These are phyloP conservation scores for Burhinus oedicnemus DNA, from an alignment of 2,113 vertebrate species.

Conservation along the genomic window DNA sequence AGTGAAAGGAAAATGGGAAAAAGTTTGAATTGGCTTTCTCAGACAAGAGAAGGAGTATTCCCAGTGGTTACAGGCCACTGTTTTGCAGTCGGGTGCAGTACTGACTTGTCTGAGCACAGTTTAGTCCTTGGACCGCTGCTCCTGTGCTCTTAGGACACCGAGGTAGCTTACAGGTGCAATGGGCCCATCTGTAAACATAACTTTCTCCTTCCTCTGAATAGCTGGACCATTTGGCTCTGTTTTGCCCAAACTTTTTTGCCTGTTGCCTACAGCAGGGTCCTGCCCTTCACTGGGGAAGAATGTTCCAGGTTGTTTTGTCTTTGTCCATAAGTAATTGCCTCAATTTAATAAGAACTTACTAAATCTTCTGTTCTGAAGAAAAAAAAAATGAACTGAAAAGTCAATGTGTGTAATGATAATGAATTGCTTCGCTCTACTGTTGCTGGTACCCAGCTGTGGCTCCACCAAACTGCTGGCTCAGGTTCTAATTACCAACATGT, in stretches of 20 bases:
- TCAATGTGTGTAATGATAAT: background rate
- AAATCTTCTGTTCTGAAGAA: background rate
- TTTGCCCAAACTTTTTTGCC: background rate
- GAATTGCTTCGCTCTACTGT: background rate
- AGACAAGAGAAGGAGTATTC: background rate
- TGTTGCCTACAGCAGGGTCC: background rate
- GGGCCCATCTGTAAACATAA: no score
- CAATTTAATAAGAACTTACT: background rate
- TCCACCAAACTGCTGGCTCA: background rate
- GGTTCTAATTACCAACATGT: background rate
- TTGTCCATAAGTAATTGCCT: background rate
- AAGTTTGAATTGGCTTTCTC: background rate
- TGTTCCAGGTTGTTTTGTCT: background rate
- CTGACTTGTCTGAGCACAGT: background rate
- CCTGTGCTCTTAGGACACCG: no score
- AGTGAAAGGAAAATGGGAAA: background rate
- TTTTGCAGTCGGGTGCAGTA: background rate
- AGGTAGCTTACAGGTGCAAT: background rate
- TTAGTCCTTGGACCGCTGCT: background rate
- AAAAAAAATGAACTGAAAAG: background rate
- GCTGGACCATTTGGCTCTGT: no score
- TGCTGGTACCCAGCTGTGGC: background rate
- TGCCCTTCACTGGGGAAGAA: background rate
- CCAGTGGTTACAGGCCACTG: accelerated
- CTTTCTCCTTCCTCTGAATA: background rate